Evolutionary conservation across 2,797 vertebrate genomes (phyloP).

Genomic region (Sebastolobus altivelis): DNA sequence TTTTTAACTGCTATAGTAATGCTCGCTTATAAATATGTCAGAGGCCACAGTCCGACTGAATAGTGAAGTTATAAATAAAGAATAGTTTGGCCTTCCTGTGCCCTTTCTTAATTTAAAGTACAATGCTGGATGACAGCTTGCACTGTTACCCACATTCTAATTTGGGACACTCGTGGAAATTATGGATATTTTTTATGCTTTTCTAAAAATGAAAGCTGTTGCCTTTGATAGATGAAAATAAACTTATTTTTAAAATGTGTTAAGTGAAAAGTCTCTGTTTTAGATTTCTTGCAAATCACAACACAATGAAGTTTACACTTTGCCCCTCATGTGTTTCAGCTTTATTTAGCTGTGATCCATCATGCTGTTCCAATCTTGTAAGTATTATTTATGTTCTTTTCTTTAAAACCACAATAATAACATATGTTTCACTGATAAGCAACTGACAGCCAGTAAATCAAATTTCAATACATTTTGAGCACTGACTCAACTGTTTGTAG

Average conservation of each 20-base stretch:
- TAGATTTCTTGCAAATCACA: not conserved
- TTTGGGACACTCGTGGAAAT: not conserved
- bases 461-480: not conserved
- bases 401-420: constrained; percentile 7
- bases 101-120: constrained; percentile 21
- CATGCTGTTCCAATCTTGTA: not conserved
- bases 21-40: constrained; percentile 28
- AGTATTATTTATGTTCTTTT: not conserved
- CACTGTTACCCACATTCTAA: not conserved
- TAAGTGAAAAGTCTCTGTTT: not conserved
- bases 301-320: constrained; percentile 1
- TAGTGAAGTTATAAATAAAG: not conserved
- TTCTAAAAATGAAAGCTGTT: constrained; percentile 9
- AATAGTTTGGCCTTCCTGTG: constrained; percentile 7
- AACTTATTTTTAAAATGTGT: not conserved
- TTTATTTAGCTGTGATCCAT: constrained; percentile 8
- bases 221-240: not conserved
- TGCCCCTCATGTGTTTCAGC: not conserved
- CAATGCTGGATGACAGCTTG: constrained; percentile 11
- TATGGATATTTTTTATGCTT: not conserved
- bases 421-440: not conserved
- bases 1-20: not conserved
- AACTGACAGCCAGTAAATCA: not conserved
- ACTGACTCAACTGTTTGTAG: not conserved
- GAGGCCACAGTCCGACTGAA: constrained; percentile 10